Conservation (phyloP, 2,797 vertebrate genomes). For the Eupleurogrammus muticus region DNA sequence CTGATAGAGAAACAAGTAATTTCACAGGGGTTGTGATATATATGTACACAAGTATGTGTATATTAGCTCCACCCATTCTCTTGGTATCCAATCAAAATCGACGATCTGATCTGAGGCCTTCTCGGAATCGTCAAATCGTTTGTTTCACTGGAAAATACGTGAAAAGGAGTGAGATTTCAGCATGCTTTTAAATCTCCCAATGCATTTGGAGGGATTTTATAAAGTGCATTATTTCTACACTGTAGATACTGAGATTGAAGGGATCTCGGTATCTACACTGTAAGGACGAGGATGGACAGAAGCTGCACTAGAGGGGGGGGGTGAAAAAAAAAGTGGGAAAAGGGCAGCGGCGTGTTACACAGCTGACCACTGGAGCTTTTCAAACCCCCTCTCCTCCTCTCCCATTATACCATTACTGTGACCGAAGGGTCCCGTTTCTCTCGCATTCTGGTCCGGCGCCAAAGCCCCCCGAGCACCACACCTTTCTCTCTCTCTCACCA, state of each 20-base stretch:
- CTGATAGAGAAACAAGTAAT: no score
- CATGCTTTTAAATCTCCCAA: conserved; percentile 2
- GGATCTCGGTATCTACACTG: no score
- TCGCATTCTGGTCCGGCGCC: conserved; percentile 54
- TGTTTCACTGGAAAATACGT: no score
- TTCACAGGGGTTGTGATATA: no score
- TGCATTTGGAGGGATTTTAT: conserved; percentile 51
- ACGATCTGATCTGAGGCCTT: no score
- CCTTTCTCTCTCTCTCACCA: not conserved
- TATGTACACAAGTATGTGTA: no score
- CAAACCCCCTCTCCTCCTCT: conserved; percentile 42
- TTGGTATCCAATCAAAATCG: no score
- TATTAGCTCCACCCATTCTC: no score
- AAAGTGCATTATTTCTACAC: conserved; percentile 63
- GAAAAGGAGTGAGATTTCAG: conserved; percentile 21
- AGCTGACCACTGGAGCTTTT: conserved; percentile 72
- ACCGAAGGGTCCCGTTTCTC: conserved; percentile 59
- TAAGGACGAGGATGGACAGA: conserved; percentile 64
- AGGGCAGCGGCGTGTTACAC: conserved; percentile 75
- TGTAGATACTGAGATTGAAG: no score
- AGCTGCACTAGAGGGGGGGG: conserved; percentile 43
- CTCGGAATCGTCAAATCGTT: no score
- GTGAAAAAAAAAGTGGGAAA: conserved; percentile 68
- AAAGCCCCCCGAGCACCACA: not conserved
- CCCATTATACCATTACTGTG: conserved; percentile 71